Evolutionary conservation across 2,797 vertebrate species (phyloP), one percentile per base, ranked within the genome.

Genomic region (Aldrovandia affinis): DNA sequence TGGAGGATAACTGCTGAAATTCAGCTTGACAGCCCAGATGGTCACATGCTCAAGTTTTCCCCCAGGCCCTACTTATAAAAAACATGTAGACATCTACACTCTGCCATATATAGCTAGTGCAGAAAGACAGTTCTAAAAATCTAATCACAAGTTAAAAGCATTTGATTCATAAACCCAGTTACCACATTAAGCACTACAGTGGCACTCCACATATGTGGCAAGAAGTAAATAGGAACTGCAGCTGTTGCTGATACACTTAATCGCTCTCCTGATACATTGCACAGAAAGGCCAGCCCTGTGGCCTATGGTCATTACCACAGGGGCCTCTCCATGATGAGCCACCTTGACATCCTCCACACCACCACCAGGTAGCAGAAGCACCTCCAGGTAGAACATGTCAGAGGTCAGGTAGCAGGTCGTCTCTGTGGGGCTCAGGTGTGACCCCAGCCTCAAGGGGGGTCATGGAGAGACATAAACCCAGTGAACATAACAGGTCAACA

Each of bases 311-410:
- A n/a, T 77, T 95, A 97, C 97, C 92, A 90, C 87, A n/a, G 95
- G 96, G 75, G 89, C 70, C 87, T 94, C 94, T 87, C 95, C 95
- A 8, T 96, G 93, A 8, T 93, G 93, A 84, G 96, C 96, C 90
- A 97, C 83, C 88, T 96, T 97, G 0, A 97, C 95, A 78, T 95
- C 95, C 57, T 89, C 82, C 87, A 96, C 95, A 10, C 86, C 84
- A 1, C 96, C 97, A 65, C 92, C 91, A 0, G 89, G 91, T 89
- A 95, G 88, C 92, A 97, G 55, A 65, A 96, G 86, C 88, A 96
- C 93, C 92, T 98, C 97, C 89, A 97, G 78, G 87, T 97, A 97
- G 91, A 98, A 97, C 86, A 96, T 86, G 86, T 96, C 95, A 0
- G 96, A 96, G 0, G 96, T 96, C 91, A 97, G 93, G 91, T 96